These are phyloP conservation scores for Promerops cafer DNA, from an alignment of 2,113 vertebrate genomes.

Conservation along the genomic window DNA sequence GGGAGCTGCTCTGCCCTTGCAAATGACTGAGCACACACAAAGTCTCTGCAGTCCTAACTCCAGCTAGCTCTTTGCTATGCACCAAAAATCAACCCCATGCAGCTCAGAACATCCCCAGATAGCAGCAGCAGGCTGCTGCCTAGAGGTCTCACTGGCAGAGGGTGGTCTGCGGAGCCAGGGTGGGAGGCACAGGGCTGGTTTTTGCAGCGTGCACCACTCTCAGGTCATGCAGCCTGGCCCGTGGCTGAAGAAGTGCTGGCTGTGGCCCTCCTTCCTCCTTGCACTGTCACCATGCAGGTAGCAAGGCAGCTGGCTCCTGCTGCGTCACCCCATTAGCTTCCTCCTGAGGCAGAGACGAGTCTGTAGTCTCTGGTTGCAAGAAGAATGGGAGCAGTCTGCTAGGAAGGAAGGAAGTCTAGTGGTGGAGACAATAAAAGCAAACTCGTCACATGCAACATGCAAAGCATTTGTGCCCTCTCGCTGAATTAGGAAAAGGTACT, in stretches of 20 bases:
- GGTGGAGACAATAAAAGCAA: neutral
- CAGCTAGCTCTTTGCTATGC: neutral
- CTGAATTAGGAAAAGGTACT: neutral
- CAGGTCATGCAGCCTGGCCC: fast-evolving
- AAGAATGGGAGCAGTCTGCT: neutral
- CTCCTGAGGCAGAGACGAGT: neutral
- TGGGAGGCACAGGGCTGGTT: neutral
- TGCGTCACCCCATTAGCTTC: slow-evolving; percentile 30
- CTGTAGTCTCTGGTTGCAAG: neutral
- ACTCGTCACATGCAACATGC: fast-evolving
- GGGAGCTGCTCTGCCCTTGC: neutral
- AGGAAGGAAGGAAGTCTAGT: neutral
- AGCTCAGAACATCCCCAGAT: neutral
- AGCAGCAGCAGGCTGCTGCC: slow-evolving; percentile 36
- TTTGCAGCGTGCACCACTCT: neutral
- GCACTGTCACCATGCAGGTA: slow-evolving; percentile 39
- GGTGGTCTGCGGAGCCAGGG: neutral
- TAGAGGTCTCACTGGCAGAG: neutral
- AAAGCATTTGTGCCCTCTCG: neutral
- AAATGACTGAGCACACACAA: neutral
- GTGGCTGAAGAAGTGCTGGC: neutral
- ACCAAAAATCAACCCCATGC: neutral
- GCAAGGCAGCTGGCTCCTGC: slow-evolving; percentile 36
- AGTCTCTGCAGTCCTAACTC: slow-evolving; percentile 1
- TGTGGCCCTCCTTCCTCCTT: slow-evolving; percentile 23